Percentiles rank a stretch among this genome's conserved stretches.
Conservation (phyloP, 2,888 invertebrate species). For the Polydrusus pterygomalis region DNA sequence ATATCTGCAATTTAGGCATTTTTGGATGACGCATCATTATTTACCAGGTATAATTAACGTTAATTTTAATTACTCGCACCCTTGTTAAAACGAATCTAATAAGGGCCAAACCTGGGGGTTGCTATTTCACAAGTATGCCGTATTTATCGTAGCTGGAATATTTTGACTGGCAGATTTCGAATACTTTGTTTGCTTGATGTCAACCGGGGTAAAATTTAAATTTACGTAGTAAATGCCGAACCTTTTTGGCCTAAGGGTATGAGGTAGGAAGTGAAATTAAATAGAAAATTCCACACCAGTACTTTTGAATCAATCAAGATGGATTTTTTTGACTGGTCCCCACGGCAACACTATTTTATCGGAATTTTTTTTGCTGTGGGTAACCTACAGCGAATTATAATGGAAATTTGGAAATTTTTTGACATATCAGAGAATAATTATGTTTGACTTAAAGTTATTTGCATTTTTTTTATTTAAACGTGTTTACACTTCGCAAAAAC, state of each 20-base stretch:
- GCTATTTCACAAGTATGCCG: slow-evolving; percentile 7
- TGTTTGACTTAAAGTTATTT: no score
- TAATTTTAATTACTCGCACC: not conserved
- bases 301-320: not conserved
- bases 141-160: not conserved
- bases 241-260: not conserved
- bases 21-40: slow-evolving; percentile 4
- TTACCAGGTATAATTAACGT: not conserved
- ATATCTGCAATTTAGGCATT: not conserved
- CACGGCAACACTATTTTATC: no score
- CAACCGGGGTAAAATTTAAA: slow-evolving; percentile 5
- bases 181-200: slow-evolving; percentile 9
- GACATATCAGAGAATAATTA: no score
- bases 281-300: no score
- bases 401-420: no score
- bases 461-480: no score
- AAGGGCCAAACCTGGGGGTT: not conserved
- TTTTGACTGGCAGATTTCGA: slow-evolving; percentile 4
- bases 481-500: no score
- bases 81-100: slow-evolving; percentile 3
- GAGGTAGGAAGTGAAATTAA: not conserved
- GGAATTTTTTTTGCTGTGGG: no score
- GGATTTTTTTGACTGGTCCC: not conserved
- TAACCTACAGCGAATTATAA: no score
- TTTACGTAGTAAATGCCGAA: not conserved